A percentile compares a stretch with the other conserved stretches of the same genome.
Conservation (phyloP, 2,113 vertebrate species). For the Ochotona princeps region DNA sequence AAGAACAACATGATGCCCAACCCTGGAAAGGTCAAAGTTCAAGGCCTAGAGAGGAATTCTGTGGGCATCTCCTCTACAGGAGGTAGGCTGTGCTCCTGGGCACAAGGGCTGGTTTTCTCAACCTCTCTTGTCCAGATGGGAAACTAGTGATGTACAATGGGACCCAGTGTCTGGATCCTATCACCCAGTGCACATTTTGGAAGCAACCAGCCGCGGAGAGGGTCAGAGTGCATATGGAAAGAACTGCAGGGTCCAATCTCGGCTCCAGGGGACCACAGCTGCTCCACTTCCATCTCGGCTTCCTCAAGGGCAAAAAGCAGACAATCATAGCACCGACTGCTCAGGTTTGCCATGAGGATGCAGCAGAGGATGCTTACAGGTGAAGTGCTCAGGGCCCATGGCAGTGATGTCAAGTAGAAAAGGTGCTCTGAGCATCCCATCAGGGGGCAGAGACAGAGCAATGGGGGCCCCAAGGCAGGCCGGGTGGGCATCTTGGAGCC, state of each 20-base stretch:
- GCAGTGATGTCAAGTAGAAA: background rate
- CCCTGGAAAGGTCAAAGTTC: background rate
- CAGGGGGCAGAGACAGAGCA: background rate
- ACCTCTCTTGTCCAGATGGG: background rate
- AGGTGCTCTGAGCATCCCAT: background rate
- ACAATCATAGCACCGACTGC: background rate
- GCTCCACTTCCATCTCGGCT: slow-evolving; percentile 5
- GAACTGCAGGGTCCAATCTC: background rate
- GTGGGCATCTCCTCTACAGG: background rate
- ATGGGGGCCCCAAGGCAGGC: background rate
- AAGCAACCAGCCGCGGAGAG: background rate
- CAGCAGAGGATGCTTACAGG: background rate
- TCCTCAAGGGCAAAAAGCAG: background rate
- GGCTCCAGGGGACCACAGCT: background rate
- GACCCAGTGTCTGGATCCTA: too few relatives aligned
- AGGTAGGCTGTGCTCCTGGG: background rate
- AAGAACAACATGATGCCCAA: background rate
- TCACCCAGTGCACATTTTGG: background rate
- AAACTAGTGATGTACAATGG: background rate
- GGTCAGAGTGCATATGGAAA: background rate
- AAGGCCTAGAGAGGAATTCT: background rate
- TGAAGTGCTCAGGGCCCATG: background rate
- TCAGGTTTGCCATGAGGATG: background rate
- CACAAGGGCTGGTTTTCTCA: background rate
- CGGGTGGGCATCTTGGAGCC: background rate